phyloP scores from a whole-genome alignment of 2,888 invertebrate species.

The Habroteleia sp. region DNA sequence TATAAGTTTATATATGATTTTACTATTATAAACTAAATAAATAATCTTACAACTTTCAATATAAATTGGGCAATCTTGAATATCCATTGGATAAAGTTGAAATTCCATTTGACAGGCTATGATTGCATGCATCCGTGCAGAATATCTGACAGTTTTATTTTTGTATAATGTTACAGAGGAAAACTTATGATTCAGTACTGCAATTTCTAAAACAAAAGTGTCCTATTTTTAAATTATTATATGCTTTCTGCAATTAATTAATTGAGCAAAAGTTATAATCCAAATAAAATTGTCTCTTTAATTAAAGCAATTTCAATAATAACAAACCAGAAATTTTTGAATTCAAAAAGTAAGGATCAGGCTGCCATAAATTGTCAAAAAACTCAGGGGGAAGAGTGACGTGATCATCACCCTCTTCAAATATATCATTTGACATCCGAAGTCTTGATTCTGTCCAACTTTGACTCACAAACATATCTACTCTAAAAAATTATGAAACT shows the following conservation, averaged over 20 bases:
- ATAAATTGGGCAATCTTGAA: constrained; percentile 91
- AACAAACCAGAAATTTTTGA: constrained; percentile 89
- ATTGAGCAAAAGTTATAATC: too few species aligned
- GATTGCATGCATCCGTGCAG: constrained; percentile 91
- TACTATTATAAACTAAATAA: too few species aligned
- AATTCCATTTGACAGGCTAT: constrained; percentile 94
- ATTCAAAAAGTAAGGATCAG: constrained; percentile 92
- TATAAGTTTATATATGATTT: too few species aligned
- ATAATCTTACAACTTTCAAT: constrained; percentile 90
- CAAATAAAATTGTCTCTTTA: too few species aligned
- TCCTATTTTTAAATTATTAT: too few species aligned
- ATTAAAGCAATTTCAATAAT: too few species aligned
- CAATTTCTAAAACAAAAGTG: constrained; percentile 88
- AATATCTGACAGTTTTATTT: constrained; percentile 90
- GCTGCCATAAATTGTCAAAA: constrained; percentile 93
- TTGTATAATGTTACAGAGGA: constrained; percentile 90
- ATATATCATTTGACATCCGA: constrained; percentile 88
- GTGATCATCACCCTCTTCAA: constrained; percentile 90
- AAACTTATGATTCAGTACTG: constrained; percentile 89
- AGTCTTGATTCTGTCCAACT: constrained; percentile 91
- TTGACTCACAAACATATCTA: constrained; percentile 92
- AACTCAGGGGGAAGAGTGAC: constrained; percentile 90
- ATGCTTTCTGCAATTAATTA: too few species aligned
- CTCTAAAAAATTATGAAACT: too few species aligned
- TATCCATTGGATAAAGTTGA: constrained; percentile 92